Evolutionary conservation across 2,888 invertebrate species (phyloP), one percentile per base, ranked within the genome.

Genomic region (Blastobasis lacticolella): DNA sequence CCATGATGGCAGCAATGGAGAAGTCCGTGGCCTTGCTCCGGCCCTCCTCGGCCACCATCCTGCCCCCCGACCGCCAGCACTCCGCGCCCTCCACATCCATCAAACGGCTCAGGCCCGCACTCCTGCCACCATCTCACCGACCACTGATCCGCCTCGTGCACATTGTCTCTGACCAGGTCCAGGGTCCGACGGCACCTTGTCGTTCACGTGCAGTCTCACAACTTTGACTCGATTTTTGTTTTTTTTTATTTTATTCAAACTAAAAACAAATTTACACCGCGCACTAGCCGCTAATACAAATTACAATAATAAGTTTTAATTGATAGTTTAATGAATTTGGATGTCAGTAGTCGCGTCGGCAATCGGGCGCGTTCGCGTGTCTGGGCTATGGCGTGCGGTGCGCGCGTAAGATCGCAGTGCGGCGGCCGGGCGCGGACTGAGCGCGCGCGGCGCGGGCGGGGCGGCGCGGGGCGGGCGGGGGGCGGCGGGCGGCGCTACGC

Each of bases 1-100:
- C 95, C 95, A 97, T 97, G 81, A 97, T 97, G 72, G 97, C 97
- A 66, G 96, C 97, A 77, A 97, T 97, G 78, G 96, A 96, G 90
- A 97, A 97, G 90, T 97, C 97, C 73, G 97, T 97, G 75, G 96
- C 96, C 83, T 78, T 74, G 59, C 82, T 83, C 79, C 83, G 84
- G 63, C 83, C 69, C 61, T 87, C 86, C 72, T 82, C 85, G 63
- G 86, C 83, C 77, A 87, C 81, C 84, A 87, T 86, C 78, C 79
- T 87, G 73, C 75, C 80, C 58, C 65, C 70, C 60, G 73, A 64
- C 71, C 73, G 71, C 84, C 86, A 86, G 67, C 78, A 74, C 78
- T 82, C 86, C 75, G 71, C 75, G 69, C 67, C 74, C 70, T 84
- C 87, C 84, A 84, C 86, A 85, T 86, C 87, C 87, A 87, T 86